Evolutionary conservation across 1,140 invertebrate species (phyloP).

Genomic region (Anagrus nilaparvatae): DNA sequence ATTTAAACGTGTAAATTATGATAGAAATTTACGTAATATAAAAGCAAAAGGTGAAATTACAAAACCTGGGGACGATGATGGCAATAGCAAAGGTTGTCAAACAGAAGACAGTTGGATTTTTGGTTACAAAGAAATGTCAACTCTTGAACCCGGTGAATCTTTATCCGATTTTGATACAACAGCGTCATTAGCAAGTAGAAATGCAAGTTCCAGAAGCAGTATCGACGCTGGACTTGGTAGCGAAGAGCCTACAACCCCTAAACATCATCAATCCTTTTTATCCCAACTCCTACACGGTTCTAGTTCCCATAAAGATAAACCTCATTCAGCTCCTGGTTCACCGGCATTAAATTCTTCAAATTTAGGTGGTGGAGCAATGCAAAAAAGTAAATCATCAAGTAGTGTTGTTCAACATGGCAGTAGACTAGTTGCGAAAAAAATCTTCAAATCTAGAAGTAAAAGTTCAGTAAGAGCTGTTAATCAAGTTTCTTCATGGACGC

Average conservation of each 20-base stretch:
- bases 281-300: slow-evolving; percentile 54
- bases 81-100: slow-evolving; percentile 59
- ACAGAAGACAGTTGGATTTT: slow-evolving; percentile 64
- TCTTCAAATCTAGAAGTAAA: slow-evolving; percentile 71
- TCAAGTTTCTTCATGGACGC: slow-evolving; percentile 56
- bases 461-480: slow-evolving; percentile 56
- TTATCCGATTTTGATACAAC: slow-evolving; percentile 43
- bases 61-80: slow-evolving; percentile 61
- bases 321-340: slow-evolving; percentile 38
- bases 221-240: slow-evolving; percentile 43
- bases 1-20: slow-evolving; percentile 82
- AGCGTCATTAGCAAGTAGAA: slow-evolving; percentile 35
- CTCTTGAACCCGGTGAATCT: slow-evolving; percentile 27
- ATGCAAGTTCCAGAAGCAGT: slow-evolving; percentile 46
- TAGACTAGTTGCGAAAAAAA: slow-evolving; percentile 66
- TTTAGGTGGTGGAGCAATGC: slow-evolving; percentile 58
- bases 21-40: slow-evolving; percentile 72
- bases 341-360: slow-evolving; percentile 41
- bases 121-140: slow-evolving; percentile 33
- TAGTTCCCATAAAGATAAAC: slow-evolving; percentile 36
- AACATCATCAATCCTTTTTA: slow-evolving; percentile 52
- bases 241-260: slow-evolving; percentile 33
- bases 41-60: slow-evolving; percentile 67
- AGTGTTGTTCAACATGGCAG: slow-evolving; percentile 68
- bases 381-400: slow-evolving; percentile 78